Percentiles rank a stretch among this genome's conserved stretches.
Conservation (phyloP, 2,888 invertebrate genomes). For the Caenorhabditis japonica region DNA sequence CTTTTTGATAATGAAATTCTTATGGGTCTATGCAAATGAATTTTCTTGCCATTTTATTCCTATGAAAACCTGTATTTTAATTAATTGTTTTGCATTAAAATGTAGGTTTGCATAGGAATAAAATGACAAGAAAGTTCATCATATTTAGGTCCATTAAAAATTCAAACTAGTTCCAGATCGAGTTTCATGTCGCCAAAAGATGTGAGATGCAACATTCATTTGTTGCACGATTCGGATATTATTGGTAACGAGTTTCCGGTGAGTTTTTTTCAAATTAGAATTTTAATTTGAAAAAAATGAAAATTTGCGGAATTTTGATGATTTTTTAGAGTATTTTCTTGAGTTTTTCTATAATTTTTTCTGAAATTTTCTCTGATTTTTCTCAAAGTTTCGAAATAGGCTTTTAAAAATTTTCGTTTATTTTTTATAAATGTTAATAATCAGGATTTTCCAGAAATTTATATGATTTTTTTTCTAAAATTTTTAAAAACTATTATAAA, state of each 20-base stretch:
- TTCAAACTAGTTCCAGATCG: slow-evolving; percentile 41
- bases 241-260: slow-evolving; percentile 73
- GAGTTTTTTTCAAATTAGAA: slow-evolving; percentile 12
- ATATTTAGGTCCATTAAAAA: background rate
- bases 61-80: too few species aligned
- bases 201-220: slow-evolving; percentile 70
- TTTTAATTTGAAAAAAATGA: slow-evolving; percentile 11
- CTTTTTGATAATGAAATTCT: background rate
- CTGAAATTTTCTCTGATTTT: background rate
- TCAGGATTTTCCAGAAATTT: too few species aligned
- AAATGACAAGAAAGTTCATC: background rate
- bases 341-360: background rate
- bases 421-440: too few species aligned
- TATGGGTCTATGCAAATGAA: background rate
- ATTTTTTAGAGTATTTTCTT: background rate
- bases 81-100: too few species aligned
- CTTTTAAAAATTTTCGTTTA: too few species aligned
- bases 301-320: slow-evolving; percentile 1
- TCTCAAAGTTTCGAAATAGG: too few species aligned
- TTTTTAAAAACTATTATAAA: too few species aligned
- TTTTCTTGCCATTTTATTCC: too few species aligned
- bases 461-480: too few species aligned
- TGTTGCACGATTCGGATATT: slow-evolving; percentile 73
- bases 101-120: too few species aligned
- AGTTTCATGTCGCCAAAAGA: slow-evolving; percentile 62